Evolutionary conservation across 2,888 invertebrate species (phyloP).

Genomic region (Pecten maximus): DNA sequence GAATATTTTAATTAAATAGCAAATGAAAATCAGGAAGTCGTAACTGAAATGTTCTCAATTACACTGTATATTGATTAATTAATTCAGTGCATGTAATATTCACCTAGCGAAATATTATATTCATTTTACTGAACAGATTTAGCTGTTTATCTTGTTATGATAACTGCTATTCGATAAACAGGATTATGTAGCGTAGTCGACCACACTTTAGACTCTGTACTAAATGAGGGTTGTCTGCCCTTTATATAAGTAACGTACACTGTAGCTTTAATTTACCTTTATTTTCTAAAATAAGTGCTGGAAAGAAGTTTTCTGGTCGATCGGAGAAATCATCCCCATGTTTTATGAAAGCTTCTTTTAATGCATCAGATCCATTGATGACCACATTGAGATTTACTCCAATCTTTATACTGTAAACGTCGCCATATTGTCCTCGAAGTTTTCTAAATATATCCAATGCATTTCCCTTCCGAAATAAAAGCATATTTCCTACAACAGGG

Average conservation of each 20-base stretch:
- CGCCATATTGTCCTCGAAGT: not conserved
- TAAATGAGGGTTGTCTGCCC: too few relatives aligned
- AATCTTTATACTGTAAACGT: not conserved
- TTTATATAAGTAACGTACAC: not conserved
- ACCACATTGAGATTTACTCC: not conserved
- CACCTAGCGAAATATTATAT: not conserved
- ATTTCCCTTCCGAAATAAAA: not conserved
- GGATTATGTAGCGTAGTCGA: not conserved
- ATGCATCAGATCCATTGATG: not conserved
- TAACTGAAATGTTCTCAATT: too few relatives aligned
- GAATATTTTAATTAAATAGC: too few relatives aligned
- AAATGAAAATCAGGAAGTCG: too few relatives aligned
- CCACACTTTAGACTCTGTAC: too few relatives aligned
- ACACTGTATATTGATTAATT: too few relatives aligned
- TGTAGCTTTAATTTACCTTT: not conserved
- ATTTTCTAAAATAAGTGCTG: not conserved
- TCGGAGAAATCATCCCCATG: not conserved
- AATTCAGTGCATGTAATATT: not conserved
- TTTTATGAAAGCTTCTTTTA: not conserved
- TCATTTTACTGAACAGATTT: not conserved
- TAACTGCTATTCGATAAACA: not conserved
- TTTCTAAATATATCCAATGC: not conserved
- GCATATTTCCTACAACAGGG: too few relatives aligned
- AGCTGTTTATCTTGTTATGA: not conserved
- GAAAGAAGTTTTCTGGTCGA: not conserved